A percentile compares a stretch with the other conserved stretches of the same genome.
Conservation (phyloP, 2,888 invertebrate genomes). For the Ochlodes sylvanus region DNA sequence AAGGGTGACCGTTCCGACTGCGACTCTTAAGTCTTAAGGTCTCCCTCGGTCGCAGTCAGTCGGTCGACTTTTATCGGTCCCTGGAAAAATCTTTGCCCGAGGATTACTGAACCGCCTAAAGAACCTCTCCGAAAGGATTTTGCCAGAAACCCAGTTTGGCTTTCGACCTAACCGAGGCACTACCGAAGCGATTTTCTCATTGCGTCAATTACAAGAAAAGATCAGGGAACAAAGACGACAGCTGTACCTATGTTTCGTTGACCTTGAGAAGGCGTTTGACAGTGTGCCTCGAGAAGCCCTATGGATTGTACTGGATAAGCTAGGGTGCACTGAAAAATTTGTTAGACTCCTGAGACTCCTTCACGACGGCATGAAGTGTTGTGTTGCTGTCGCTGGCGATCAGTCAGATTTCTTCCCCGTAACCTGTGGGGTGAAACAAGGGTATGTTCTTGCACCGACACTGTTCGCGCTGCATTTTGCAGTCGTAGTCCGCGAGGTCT, state of each 20-base stretch:
- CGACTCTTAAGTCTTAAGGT: too few relatives aligned
- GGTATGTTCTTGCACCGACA: slow-evolving; percentile 38
- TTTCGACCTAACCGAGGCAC: slow-evolving; percentile 42
- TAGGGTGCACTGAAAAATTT: background rate
- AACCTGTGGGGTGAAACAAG: slow-evolving; percentile 33
- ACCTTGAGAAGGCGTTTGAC: background rate
- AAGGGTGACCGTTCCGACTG: slow-evolving; percentile 34
- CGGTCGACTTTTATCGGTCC: slow-evolving; percentile 22
- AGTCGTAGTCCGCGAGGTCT: slow-evolving; percentile 19
- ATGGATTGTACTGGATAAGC: background rate
- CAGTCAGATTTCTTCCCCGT: background rate
- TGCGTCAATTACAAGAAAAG: slow-evolving; percentile 20
- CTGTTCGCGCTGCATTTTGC: slow-evolving; percentile 37
- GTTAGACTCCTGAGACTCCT: slow-evolving; percentile 19
- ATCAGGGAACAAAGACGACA: background rate
- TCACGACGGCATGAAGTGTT: slow-evolving; percentile 25
- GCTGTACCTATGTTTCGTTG: background rate
- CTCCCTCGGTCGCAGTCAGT: too few relatives aligned
- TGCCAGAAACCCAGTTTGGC: slow-evolving; percentile 44
- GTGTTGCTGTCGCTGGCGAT: background rate
- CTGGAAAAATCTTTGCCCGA: slow-evolving; percentile 35
- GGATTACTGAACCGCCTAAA: slow-evolving; percentile 34
- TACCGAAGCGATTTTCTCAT: slow-evolving; percentile 37
- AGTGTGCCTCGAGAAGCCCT: background rate
- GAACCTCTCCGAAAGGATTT: slow-evolving; percentile 33